Evolutionary conservation across 1,140 invertebrate genomes (phyloP).

Genomic region (Oryctes rhinoceros): DNA sequence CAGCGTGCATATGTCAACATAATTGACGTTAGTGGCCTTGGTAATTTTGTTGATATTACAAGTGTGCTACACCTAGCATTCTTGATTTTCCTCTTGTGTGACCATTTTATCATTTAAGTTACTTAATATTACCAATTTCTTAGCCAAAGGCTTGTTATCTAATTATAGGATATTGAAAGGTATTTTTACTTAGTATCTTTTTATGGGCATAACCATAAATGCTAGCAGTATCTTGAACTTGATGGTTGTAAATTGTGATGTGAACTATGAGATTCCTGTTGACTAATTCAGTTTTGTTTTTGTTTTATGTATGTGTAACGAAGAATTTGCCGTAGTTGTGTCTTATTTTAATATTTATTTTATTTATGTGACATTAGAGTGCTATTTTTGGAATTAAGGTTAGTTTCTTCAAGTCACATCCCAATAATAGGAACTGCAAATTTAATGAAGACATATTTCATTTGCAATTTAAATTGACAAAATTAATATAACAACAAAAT

Average conservation of each 20-base stretch:
- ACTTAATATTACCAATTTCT: not conserved
- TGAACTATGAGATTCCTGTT: conserved; percentile 11
- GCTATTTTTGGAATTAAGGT: conserved; percentile 40
- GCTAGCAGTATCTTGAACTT: not conserved
- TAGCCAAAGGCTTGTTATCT: not conserved
- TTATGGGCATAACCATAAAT: not conserved
- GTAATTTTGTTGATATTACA: conserved; percentile 41
- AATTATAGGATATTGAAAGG: conserved; percentile 13
- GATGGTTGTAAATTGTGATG: conserved; percentile 7
- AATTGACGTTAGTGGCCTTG: conserved; percentile 45
- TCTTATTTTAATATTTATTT: conserved; percentile 4
- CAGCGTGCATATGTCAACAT: not conserved
- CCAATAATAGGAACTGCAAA: not conserved
- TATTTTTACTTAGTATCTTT: not conserved
- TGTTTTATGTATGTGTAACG: not conserved
- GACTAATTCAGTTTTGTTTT: conserved; percentile 11
- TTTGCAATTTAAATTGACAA: conserved; percentile 21
- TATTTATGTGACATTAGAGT: conserved; percentile 14
- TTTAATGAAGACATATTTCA: not conserved
- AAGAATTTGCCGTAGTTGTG: conserved; percentile 16
- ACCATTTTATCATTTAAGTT: conserved; percentile 5
- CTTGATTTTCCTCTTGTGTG: conserved; percentile 24
- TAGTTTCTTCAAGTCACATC: conserved; percentile 30
- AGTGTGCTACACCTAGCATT: conserved; percentile 22
- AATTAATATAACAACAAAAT: conserved; percentile 24